Evolutionary conservation across 2,113 vertebrate species (phyloP).

Genomic region (Cyprichromis sp.): DNA sequence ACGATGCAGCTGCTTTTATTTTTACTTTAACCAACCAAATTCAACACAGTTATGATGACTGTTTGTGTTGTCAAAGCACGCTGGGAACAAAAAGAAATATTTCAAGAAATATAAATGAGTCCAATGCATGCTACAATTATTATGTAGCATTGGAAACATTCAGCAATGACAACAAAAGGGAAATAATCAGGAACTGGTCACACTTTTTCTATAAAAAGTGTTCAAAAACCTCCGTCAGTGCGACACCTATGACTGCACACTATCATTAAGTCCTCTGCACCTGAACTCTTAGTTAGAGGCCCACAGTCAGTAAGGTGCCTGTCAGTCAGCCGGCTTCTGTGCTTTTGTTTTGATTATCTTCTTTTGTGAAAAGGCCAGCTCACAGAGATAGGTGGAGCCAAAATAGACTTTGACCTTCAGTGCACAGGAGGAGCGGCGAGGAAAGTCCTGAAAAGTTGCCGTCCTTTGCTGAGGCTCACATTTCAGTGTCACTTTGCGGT

Average conservation of each 20-base stretch:
- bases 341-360: neutral
- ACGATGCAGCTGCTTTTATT: neutral
- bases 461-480: neutral
- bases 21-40: neutral
- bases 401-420: slow-evolving; percentile 9
- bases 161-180: neutral
- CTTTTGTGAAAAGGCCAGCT: neutral
- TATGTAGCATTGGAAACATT: neutral
- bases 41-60: neutral
- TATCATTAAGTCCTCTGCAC: neutral
- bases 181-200: neutral
- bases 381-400: neutral
- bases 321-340: neutral
- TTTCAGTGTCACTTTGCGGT: neutral
- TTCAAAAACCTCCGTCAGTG: neutral
- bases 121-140: neutral
- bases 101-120: neutral
- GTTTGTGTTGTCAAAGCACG: neutral
- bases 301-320: neutral
- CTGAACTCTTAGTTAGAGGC: neutral
- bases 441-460: neutral
- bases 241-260: neutral
- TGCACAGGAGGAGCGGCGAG: neutral
- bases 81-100: neutral
- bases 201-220: neutral